Evolutionary conservation across 2,113 vertebrate species (phyloP).

Genomic region (Chelonoidis abingdonii): DNA sequence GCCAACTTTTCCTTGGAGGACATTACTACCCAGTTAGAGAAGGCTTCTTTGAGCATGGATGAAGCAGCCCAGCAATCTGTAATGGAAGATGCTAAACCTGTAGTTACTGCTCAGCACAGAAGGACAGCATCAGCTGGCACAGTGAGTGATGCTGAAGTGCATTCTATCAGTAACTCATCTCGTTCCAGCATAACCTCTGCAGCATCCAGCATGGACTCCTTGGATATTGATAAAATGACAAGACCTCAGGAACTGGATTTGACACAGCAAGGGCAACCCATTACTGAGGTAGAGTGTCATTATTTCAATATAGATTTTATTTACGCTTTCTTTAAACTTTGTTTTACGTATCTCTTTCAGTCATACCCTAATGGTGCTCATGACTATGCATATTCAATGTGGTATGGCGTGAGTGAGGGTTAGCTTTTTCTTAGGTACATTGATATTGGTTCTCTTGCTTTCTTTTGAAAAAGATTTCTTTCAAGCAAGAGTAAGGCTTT

Average conservation of each 20-base stretch:
- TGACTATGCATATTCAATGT: background rate
- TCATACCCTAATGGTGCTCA: constrained; percentile 7
- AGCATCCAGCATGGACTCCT: constrained; percentile 96
- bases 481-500: background rate
- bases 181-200: constrained; percentile 93
- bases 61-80: constrained; percentile 93
- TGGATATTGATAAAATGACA: constrained; percentile 93
- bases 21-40: constrained; percentile 97
- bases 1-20: constrained; percentile 95
- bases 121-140: constrained; percentile 93
- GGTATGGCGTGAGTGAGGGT: background rate
- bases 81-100: constrained; percentile 80
- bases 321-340: background rate
- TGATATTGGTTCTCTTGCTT: background rate
- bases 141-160: constrained; percentile 89
- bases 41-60: constrained; percentile 98
- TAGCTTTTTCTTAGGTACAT: background rate
- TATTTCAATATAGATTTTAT: background rate
- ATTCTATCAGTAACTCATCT: constrained; percentile 91
- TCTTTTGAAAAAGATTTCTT: background rate
- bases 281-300: constrained; percentile 88
- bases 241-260: constrained; percentile 87
- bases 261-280: constrained; percentile 83
- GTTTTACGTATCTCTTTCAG: background rate
- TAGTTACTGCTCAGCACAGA: constrained; percentile 85